Evolutionary conservation across 2,113 vertebrate genomes (phyloP), one percentile per base, ranked within the genome.

Genomic region (Myrmophylax atrothorax): DNA sequence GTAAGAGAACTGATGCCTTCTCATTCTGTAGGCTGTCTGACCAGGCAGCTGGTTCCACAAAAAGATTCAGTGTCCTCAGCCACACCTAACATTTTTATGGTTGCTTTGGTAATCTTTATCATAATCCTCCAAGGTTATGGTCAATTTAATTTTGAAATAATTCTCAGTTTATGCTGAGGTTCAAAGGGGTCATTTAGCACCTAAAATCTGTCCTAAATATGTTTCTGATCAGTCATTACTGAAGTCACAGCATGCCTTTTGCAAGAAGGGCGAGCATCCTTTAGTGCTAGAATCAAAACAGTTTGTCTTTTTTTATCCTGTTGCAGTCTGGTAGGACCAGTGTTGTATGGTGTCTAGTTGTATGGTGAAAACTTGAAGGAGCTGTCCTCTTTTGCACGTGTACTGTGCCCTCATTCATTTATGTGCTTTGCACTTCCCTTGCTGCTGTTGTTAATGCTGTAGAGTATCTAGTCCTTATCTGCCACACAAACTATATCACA

Each of bases 291-390:
- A 46, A 26, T 38, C 9, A n/a, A 25, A 82, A 33, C 8, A 17
- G 7, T 18, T 67, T 56, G 35, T 40, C 14, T 50, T 46, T 35
- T 35, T 80, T 81, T 33, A 37, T 58, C 67, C 2, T 2, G 8
- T 22, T 35, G 5, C 2, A 0, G 1, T 5, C 18, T 58, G 26
- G 5, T 17, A 25, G 37, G 20, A 31, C 44, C 18, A 22, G 20
- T 14, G 4, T 49, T 22, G 14, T 14, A 5, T 6, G 14, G 15
- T 47, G n/a, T 23, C 18, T 42, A 7, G 53, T n/a, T n/a, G n/a
- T n/a, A n/a, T n/a, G 11, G 8, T 25, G 28, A 58, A 35, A 74
- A 20, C 7, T 24, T 14, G 24, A 38, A 13, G n/a, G n/a, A 62
- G 8, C 37, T 60, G 11, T 49, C 8, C 17, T 44, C 9, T 38